Conservation (phyloP, 2,797 vertebrate species). For the Neosalanx taihuensis region DNA sequence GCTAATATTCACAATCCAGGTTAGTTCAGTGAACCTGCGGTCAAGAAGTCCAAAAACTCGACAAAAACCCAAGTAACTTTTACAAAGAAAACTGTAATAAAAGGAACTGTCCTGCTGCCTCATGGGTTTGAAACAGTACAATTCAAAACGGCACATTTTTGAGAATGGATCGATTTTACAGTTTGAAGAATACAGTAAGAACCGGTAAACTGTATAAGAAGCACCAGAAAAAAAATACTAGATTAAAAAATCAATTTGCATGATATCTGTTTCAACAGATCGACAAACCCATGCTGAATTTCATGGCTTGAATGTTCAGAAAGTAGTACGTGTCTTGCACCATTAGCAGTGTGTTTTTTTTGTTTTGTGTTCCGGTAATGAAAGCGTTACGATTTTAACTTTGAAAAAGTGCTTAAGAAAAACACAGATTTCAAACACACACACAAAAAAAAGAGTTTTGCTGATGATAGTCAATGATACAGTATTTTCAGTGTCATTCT, state of each 20-base stretch:
- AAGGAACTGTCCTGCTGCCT: conserved; percentile 26
- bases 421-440: conserved; percentile 62
- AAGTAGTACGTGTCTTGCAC: conserved; percentile 54
- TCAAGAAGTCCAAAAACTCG: conserved; percentile 61
- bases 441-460: conserved; percentile 61
- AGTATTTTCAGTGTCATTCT: conserved; percentile 50
- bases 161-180: conserved; percentile 71
- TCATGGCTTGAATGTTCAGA: conserved; percentile 58
- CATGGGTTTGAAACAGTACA: conserved; percentile 53
- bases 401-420: conserved; percentile 84
- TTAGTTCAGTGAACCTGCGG: conserved; percentile 61
- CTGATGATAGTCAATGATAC: conserved; percentile 68
- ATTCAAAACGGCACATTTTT: conserved; percentile 68
- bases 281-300: conserved; percentile 56
- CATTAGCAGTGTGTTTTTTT: conserved; percentile 37
- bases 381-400: conserved; percentile 73
- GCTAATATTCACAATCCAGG: conserved; percentile 69
- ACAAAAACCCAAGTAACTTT: conserved; percentile 52
- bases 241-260: conserved; percentile 71
- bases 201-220: conserved; percentile 61
- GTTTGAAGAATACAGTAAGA: conserved; percentile 65
- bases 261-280: conserved; percentile 62
- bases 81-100: conserved; percentile 31
- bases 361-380: conserved; percentile 49
- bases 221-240: conserved; percentile 80